These are phyloP conservation scores for Brachyrhaphis roseni DNA, from an alignment of 2,797 vertebrate genomes.

Conservation along the genomic window DNA sequence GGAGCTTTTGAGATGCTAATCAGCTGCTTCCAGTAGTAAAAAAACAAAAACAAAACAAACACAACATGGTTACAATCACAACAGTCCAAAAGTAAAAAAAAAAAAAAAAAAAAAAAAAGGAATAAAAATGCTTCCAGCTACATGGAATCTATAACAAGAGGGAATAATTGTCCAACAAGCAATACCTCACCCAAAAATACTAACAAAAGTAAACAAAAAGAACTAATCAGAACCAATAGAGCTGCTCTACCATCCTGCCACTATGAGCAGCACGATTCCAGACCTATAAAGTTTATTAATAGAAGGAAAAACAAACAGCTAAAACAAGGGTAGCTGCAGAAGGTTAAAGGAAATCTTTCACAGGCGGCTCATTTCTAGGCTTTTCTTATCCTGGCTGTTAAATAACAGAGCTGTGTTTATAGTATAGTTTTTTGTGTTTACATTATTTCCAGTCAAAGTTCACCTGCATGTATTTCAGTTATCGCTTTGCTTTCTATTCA, in stretches of 20 bases:
- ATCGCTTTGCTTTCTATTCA: background rate
- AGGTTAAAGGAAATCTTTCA: constrained; percentile 5
- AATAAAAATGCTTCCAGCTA: background rate
- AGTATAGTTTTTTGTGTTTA: background rate
- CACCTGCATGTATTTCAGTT: background rate
- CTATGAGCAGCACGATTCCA: background rate
- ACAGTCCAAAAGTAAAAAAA: background rate
- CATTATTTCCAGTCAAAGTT: background rate
- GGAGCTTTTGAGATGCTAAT: background rate
- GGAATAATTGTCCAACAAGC: background rate
- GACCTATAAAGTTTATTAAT: background rate
- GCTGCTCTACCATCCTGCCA: background rate
- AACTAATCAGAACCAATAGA: background rate
- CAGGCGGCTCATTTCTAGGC: constrained; percentile 6
- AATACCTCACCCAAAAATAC: background rate
- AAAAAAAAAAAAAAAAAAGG: background rate
- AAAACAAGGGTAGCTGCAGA: background rate
- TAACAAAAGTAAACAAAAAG: background rate
- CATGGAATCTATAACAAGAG: background rate
- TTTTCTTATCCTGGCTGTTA: background rate
- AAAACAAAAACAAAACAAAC: background rate
- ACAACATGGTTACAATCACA: background rate
- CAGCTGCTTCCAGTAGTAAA: background rate
- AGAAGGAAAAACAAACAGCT: background rate
- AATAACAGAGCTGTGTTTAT: background rate